Evolutionary conservation across 2,113 vertebrate species (phyloP), one percentile per base, ranked within the genome.

Genomic region (Spheniscus mendiculus): DNA sequence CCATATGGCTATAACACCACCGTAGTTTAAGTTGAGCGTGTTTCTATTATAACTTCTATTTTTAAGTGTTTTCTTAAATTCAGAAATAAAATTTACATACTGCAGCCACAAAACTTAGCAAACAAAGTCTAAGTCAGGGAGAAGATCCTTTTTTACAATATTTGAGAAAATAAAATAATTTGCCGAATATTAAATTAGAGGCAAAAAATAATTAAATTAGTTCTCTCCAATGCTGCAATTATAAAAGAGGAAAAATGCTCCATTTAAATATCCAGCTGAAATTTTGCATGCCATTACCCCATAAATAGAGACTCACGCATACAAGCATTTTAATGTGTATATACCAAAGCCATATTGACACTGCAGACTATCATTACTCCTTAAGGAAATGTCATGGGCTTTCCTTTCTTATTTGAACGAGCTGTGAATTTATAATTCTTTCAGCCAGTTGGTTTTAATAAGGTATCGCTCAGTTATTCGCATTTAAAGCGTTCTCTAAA

Each of bases 321-420:
- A 52, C 9, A 5, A 76, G 53, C 15, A 59, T 85, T 86, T 81
- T 71, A 73, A 86, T 70, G 42, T 79, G 44, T 63, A 19, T 59
- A 63, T 32, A 32, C 56, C 62, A 73, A 93, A 92, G 79, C 92
- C 67, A 69, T 90, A 84, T 78, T 96, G 94, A 92, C 92, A 96
- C 59, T 95, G 89, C 76, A 91, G 89, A 97, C 93, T 96, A 90
- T 90, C 85, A 95, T 36, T 44, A 87, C 79, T 91, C 74, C 86
- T 96, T 93, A 95, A 88, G 88, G 94, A 97, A 86, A 91, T 97
- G 79, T 87, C 94, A 90, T 62, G 83, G 93, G 90, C 74, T 96
- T 95, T 94, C 83, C 74, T 94, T 92, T 93, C 88, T 96, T 96
- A 79, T 86, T 82, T 88, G 76, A 91, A 59, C 21, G 53, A 96